These are phyloP conservation scores for Sebastes steindachneri DNA, from an alignment of 2,797 vertebrate species.

Conservation along the genomic window DNA sequence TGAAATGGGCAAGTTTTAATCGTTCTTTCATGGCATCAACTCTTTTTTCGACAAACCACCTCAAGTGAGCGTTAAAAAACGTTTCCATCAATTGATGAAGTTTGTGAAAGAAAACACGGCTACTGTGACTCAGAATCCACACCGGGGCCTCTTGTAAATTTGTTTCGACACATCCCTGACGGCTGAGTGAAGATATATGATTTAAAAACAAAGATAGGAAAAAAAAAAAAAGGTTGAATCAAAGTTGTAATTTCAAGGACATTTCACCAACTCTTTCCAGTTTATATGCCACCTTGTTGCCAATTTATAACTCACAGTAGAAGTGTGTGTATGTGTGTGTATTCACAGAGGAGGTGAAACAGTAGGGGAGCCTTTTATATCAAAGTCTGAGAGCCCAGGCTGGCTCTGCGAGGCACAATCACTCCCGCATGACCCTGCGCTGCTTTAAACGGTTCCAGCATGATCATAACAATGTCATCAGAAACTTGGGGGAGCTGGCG, in stretches of 20 bases:
- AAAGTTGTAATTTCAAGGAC: not conserved
- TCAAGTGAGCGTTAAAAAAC: too few species aligned
- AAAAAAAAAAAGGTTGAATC: not conserved
- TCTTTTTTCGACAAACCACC: too few species aligned
- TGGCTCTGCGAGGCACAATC: conserved; percentile 48
- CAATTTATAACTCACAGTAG: not conserved
- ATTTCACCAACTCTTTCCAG: not conserved
- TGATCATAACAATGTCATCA: conserved; percentile 67
- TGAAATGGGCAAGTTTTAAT: too few species aligned
- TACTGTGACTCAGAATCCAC: too few species aligned
- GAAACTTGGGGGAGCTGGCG: conserved; percentile 39
- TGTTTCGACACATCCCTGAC: not conserved
- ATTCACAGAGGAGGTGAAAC: conserved; percentile 58
- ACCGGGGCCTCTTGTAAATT: too few species aligned
- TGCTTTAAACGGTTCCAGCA: conserved; percentile 57
- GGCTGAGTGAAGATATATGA: not conserved
- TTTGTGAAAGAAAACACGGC: too few species aligned
- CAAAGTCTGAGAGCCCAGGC: conserved; percentile 60
- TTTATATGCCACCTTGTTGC: conserved; percentile 21
- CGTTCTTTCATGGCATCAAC: too few species aligned
- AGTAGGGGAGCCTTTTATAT: conserved; percentile 76
- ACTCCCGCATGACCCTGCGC: conserved; percentile 44
- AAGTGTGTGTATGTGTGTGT: conserved; percentile 16
- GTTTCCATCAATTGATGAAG: too few species aligned
- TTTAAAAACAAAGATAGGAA: not conserved